Evolutionary conservation across 2,797 vertebrate species (phyloP).

Genomic region (Iguana delicatissima): DNA sequence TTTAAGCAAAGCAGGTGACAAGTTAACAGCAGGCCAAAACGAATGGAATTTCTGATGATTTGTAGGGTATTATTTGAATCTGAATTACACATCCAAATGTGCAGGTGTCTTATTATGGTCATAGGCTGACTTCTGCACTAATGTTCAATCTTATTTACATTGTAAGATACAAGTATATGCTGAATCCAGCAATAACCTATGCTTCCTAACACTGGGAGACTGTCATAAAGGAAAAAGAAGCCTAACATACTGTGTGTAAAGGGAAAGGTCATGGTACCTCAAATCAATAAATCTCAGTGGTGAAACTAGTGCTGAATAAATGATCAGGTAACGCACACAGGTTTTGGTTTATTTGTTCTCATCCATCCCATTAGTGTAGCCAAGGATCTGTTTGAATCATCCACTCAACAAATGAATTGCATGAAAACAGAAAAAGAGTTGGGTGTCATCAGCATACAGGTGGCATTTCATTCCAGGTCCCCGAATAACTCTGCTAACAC

Average conservation of each 20-base stretch:
- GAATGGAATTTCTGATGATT: background rate
- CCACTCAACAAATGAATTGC: background rate
- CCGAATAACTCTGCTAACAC: background rate
- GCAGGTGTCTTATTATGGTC: background rate
- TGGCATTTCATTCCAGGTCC: background rate
- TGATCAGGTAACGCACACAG: background rate
- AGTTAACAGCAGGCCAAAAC: slow-evolving; percentile 1
- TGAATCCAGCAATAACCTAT: background rate
- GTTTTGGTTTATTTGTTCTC: background rate
- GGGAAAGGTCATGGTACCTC: background rate
- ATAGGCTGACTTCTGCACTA: background rate
- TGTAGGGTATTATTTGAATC: background rate
- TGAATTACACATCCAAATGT: background rate
- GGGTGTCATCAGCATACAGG: background rate
- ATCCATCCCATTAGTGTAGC: background rate
- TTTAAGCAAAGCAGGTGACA: background rate
- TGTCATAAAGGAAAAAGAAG: slow-evolving; percentile 16
- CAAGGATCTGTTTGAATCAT: background rate
- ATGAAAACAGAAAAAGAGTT: background rate
- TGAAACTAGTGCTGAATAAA: background rate
- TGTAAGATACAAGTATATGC: background rate
- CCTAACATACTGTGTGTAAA: background rate
- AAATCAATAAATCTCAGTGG: background rate
- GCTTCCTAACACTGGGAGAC: background rate
- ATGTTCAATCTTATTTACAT: slow-evolving; percentile 30